Evolutionary conservation across 2,888 invertebrate species (phyloP), one percentile per base, ranked within the genome.

Genomic region (Cheilosia vulpina): DNA sequence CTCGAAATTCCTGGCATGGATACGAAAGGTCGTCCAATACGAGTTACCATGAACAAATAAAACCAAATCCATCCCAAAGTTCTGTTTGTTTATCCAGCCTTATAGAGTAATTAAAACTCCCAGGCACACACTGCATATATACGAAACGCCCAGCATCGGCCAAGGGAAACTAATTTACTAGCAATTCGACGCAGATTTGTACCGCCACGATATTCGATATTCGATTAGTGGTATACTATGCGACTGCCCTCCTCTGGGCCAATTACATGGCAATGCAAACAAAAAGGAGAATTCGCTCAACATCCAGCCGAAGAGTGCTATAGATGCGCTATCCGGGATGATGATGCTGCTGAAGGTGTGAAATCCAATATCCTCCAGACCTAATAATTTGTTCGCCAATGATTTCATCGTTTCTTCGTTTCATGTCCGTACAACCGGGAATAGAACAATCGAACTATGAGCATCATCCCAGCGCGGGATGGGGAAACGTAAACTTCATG

Each of bases 1-100:
- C 19, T 91, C 92, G 55, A 90, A 89, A 66, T 91, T 90, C 87
- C 38, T 90, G 73, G 87, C 89, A 83, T 91, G 90, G 88, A 90
- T 91, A 82, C 88, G 88, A 76, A 88, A 88, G 82, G 88, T 91
- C 57, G 60, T 77, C 11, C 58, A 60, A 57, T 80, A 24, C 31
- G 83, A 88, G 82, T 87, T 89, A 83, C 88, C 89, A 87, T 89
- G 58, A 88, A 71, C 34, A 57, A 85, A 87, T 87, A 77, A 87
- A 85, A 69, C 72, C 62, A 81, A 63, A 57, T 81, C 63, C 55
- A 85, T 71, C 58, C 58, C 52, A 76, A 71, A 55, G 75, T 21
- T 19, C 41, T 85, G 71, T 85, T 81, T 81, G 68, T 52, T 81
- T 75, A 58, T 43, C 57, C 69, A 31, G 11, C 27, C 60, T 15